Conservation (phyloP, 2,888 invertebrate genomes). For the Girardia tigrina region DNA sequence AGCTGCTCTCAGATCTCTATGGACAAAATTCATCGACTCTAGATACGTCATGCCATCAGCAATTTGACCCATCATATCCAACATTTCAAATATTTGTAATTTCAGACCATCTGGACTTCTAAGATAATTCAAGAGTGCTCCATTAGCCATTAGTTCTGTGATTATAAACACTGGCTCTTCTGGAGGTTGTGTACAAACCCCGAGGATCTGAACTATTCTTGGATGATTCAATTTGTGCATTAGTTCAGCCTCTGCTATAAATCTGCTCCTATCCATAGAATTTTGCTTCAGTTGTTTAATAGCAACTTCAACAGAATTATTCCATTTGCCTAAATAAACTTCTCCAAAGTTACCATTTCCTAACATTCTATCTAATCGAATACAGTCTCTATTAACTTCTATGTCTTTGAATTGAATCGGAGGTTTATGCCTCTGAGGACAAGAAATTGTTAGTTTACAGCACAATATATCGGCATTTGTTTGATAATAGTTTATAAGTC, state of each 20-base stretch:
- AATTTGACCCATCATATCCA: slow-evolving; percentile 80
- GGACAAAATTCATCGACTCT: slow-evolving; percentile 46
- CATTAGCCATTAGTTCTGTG: slow-evolving; percentile 82
- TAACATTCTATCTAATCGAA: slow-evolving; percentile 71
- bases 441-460: slow-evolving; percentile 79
- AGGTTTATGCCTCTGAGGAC: slow-evolving; percentile 75
- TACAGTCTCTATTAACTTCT: slow-evolving; percentile 78
- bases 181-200: slow-evolving; percentile 64
- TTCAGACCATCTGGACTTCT: slow-evolving; percentile 69
- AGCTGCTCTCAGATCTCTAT: slow-evolving; percentile 49
- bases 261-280: slow-evolving; percentile 31
- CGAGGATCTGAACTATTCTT: slow-evolving; percentile 77
- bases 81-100: slow-evolving; percentile 57
- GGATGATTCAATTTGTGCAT: slow-evolving; percentile 49
- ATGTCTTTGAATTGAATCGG: slow-evolving; percentile 96
- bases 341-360: slow-evolving; percentile 95
- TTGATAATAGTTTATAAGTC: slow-evolving; percentile 82
- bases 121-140: slow-evolving; percentile 78
- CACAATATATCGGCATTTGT: slow-evolving; percentile 87
- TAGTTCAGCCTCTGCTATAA: slow-evolving; percentile 41
- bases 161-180: slow-evolving; percentile 78
- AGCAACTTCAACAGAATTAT: slow-evolving; percentile 86
- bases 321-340: slow-evolving; percentile 77
- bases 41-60: slow-evolving; percentile 49
- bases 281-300: slow-evolving; percentile 89